A percentile compares a stretch with the other conserved stretches of the same genome.
phyloP scores from a whole-genome alignment of 2,888 invertebrate species.

The Thumatha senex region DNA sequence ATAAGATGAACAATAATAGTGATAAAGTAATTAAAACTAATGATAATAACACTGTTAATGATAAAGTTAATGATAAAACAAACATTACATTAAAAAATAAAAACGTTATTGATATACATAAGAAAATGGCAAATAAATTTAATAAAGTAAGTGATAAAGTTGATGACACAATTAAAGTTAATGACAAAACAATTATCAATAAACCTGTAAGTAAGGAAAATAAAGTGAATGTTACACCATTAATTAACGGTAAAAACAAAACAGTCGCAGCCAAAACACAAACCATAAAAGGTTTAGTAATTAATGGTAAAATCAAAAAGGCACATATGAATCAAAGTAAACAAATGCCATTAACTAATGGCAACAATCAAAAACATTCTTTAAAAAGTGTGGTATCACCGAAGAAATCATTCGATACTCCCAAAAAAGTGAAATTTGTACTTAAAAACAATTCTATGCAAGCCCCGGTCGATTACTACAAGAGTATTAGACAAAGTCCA shows the following conservation, averaged over 20 bases:
- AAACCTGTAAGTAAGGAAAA: constrained; percentile 12
- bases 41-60: constrained; percentile 30
- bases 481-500: constrained; percentile 88
- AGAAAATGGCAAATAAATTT: too few species aligned
- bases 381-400: constrained; percentile 19
- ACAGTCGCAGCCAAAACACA: constrained; percentile 1
- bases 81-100: constrained; percentile 9
- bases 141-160: too few species aligned
- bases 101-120: neutral
- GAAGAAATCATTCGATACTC: constrained; percentile 44
- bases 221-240: constrained; percentile 10
- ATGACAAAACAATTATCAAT: constrained; percentile 6
- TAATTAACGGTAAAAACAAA: constrained; percentile 10
- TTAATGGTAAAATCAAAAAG: constrained; percentile 10
- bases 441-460: constrained; percentile 88
- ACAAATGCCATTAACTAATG: constrained; percentile 54
- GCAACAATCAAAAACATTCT: constrained; percentile 54
- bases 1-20: constrained; percentile 5
- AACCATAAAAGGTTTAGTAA: neutral
- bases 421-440: constrained; percentile 89
- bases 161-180: neutral
- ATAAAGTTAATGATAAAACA: constrained; percentile 4
- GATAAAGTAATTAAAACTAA: constrained; percentile 35
- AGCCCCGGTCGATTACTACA: constrained; percentile 88
- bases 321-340: constrained; percentile 16